These are phyloP conservation scores for Menidia menidia DNA, from an alignment of 2,797 vertebrate species.

Conservation along the genomic window DNA sequence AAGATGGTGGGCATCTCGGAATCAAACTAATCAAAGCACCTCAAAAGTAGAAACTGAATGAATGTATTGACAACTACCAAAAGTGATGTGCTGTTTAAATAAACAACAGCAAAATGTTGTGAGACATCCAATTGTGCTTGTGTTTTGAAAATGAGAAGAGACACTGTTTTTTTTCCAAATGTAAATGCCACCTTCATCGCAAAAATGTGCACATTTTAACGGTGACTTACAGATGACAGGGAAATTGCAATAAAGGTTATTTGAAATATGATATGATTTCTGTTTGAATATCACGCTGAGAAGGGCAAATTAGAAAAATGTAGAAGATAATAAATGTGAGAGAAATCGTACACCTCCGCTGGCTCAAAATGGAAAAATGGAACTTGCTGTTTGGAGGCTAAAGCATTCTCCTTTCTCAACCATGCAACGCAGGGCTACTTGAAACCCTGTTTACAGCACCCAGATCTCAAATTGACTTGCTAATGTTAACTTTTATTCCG, in stretches of 20 bases:
- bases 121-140: constrained; percentile 55
- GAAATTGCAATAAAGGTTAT: background rate
- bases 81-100: constrained; percentile 61
- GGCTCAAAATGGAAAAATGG: constrained; percentile 58
- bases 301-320: constrained; percentile 43
- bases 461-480: constrained; percentile 99
- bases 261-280: constrained; percentile 4
- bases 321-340: constrained; percentile 9
- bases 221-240: constrained; percentile 9
- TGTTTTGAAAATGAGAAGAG: constrained; percentile 39
- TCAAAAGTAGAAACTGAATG: constrained; percentile 78
- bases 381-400: constrained; percentile 62
- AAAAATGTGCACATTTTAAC: constrained; percentile 13
- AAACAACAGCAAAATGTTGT: constrained; percentile 61
- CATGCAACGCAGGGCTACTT: constrained; percentile 83
- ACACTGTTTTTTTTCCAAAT: background rate
- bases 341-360: constrained; percentile 38
- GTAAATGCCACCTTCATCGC: constrained; percentile 17
- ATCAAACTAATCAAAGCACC: constrained; percentile 82
- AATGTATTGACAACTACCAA: constrained; percentile 77
- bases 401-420: constrained; percentile 76
- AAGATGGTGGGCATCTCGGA: constrained; percentile 75
- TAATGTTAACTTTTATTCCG: constrained; percentile 99
- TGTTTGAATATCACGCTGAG: constrained; percentile 13
- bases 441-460: constrained; percentile 96